Evolutionary conservation across 2,888 invertebrate genomes (phyloP).

Genomic region (Ophion ventricosus): DNA sequence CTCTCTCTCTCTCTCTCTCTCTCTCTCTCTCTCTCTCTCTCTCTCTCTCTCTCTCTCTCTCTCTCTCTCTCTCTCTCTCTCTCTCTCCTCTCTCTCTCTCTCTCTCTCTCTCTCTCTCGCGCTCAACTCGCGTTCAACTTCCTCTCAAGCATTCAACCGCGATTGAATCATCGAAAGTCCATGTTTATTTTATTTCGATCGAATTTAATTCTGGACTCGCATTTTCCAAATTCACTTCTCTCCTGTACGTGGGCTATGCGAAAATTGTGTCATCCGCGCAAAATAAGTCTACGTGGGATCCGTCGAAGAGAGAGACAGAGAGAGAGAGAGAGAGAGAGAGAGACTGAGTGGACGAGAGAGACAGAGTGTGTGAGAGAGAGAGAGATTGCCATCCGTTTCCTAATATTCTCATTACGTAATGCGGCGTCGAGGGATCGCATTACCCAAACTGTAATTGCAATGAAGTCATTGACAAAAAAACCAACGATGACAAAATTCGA

Average conservation of each 20-base stretch:
- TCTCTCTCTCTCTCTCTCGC: no score
- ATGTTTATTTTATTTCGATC: not conserved
- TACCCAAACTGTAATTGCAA: constrained; percentile 62
- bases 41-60: no score
- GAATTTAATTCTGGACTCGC: constrained; percentile 4
- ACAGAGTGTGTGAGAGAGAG: constrained; percentile 11
- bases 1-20: no score
- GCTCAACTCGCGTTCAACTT: no score
- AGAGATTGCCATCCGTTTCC: constrained; percentile 52
- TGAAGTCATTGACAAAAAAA: constrained; percentile 40
- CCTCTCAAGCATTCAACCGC: no score
- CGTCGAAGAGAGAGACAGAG: not conserved
- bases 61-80: no score
- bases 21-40: no score
- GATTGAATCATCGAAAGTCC: constrained; percentile 16
- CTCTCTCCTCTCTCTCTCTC: no score
- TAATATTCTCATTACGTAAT: constrained; percentile 67
- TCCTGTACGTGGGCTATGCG: constrained; percentile 10
- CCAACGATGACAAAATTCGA: not conserved
- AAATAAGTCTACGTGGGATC: constrained; percentile 21
- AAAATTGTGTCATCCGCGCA: constrained; percentile 56
- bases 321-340: constrained; percentile 12
- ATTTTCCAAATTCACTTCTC: not conserved
- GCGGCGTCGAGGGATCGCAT: constrained; percentile 52
- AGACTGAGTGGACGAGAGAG: no score